phyloP scores from a whole-genome alignment of 2,113 vertebrate genomes.

The Tonatia bakeri region DNA sequence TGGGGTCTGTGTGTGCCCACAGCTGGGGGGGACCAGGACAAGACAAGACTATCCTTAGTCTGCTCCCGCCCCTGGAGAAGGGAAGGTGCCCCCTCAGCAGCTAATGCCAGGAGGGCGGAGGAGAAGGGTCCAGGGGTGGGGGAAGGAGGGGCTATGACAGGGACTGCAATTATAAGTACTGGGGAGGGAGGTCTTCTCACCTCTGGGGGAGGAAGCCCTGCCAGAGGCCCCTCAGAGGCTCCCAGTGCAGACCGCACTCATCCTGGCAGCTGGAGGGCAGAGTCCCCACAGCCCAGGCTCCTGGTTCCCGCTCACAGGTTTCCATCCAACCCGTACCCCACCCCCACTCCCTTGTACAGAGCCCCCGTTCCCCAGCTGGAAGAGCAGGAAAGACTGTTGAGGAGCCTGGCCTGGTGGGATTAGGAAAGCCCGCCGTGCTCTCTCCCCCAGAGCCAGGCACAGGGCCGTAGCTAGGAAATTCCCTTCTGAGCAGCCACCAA shows the following conservation, averaged over 20 bases:
- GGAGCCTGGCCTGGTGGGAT: not conserved
- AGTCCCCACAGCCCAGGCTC: not conserved
- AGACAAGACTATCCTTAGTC: not conserved
- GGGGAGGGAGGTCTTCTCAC: not conserved
- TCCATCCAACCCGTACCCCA: not conserved
- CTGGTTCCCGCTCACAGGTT: not conserved
- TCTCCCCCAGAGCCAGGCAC: not conserved
- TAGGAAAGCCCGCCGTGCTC: not conserved
- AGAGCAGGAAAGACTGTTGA: not conserved
- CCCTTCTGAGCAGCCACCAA: not conserved
- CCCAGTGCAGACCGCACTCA: not conserved
- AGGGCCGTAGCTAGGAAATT: not conserved
- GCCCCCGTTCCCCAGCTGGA: not conserved
- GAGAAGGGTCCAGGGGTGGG: not conserved
- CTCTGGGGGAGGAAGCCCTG: not conserved
- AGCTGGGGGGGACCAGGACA: not conserved
- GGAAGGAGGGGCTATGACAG: not conserved
- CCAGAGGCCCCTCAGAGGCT: not conserved
- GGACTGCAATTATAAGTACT: not conserved
- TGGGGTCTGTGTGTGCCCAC: not conserved
- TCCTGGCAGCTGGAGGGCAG: not conserved
- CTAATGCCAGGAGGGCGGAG: not conserved
- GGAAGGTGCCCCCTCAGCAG: conserved; percentile 18
- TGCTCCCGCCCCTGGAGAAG: not conserved
- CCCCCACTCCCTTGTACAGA: not conserved